A percentile compares a stretch with the other conserved stretches of the same genome.
phyloP scores from a whole-genome alignment of 1,140 invertebrate species.

The Drosophila punjabiensis region DNA sequence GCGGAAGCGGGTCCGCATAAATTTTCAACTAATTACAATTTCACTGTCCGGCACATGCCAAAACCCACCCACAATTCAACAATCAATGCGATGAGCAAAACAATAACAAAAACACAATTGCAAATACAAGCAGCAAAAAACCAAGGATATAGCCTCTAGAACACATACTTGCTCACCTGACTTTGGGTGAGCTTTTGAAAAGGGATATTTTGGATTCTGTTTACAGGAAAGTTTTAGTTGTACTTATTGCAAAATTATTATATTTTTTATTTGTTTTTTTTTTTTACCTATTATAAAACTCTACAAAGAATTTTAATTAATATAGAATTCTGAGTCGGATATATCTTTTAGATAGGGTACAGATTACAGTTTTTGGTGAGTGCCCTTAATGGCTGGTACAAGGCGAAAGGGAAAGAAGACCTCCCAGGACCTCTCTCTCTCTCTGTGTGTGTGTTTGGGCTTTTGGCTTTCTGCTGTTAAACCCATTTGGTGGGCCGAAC shows the following conservation, averaged over 20 bases:
- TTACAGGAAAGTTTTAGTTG: not conserved
- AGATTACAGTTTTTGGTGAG: slow-evolving; percentile 66
- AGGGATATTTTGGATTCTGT: not conserved
- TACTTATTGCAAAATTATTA: not conserved
- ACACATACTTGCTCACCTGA: not conserved
- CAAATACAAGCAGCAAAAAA: slow-evolving; percentile 32
- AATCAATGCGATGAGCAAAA: slow-evolving; percentile 72
- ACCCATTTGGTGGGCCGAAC: slow-evolving; percentile 56
- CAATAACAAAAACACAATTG: slow-evolving; percentile 74
- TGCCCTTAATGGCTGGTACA: slow-evolving; percentile 63
- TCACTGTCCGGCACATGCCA: slow-evolving; percentile 63
- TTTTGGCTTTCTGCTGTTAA: slow-evolving; percentile 77
- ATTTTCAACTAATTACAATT: slow-evolving; percentile 81
- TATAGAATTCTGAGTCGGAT: not conserved
- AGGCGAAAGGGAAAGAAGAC: slow-evolving; percentile 35
- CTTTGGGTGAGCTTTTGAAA: not conserved
- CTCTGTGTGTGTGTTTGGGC: slow-evolving; percentile 57
- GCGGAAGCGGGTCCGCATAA: slow-evolving; percentile 69
- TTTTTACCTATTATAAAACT: too few relatives aligned
- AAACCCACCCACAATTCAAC: slow-evolving; percentile 20
- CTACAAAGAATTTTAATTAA: not conserved
- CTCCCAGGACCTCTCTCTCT: slow-evolving; percentile 1
- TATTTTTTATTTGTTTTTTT: not conserved
- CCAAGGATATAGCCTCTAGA: not conserved
- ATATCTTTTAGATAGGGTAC: slow-evolving; percentile 13